Evolutionary conservation across 2,797 vertebrate genomes (phyloP).

Genomic region (Atherinosoma microstoma): DNA sequence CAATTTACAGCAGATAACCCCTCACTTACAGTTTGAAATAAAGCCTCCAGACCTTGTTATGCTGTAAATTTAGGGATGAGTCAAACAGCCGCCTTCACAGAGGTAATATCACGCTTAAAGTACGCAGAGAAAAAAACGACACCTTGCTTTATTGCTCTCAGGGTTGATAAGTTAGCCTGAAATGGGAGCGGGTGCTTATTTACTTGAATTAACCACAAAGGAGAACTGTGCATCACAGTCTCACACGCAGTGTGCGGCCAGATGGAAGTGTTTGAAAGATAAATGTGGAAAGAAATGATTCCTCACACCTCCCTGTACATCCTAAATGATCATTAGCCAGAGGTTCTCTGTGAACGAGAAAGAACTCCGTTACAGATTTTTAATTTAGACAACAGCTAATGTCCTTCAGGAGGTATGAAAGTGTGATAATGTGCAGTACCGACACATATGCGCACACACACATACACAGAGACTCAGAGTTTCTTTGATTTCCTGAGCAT

Average conservation of each 20-base stretch:
- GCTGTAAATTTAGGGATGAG: constrained; percentile 42
- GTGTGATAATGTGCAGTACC: constrained; percentile 46
- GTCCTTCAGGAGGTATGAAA: constrained; percentile 71
- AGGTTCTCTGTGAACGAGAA: constrained; percentile 66
- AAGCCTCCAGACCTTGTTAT: constrained; percentile 30
- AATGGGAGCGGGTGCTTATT: constrained; percentile 44
- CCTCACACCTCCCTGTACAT: constrained; percentile 43
- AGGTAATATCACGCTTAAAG: constrained; percentile 50
- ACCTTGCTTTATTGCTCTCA: constrained; percentile 50
- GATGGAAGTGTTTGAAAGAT: constrained; percentile 44
- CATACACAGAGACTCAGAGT: background rate
- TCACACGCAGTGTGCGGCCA: constrained; percentile 18
- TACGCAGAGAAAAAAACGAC: constrained; percentile 31
- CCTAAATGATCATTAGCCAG: constrained; percentile 65
- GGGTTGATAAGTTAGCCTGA: constrained; percentile 45
- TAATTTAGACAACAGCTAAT: constrained; percentile 81
- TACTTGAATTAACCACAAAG: constrained; percentile 41
- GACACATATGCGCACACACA: constrained; percentile 11
- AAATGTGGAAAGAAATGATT: constrained; percentile 59
- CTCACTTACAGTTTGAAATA: constrained; percentile 18
- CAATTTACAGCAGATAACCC: constrained; percentile 27
- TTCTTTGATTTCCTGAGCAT: constrained; percentile 37
- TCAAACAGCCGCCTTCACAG: background rate
- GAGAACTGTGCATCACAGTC: constrained; percentile 15
- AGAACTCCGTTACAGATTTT: constrained; percentile 75